Conservation (phyloP, 1,140 invertebrate species). For the Aphelinus atriplicis region DNA sequence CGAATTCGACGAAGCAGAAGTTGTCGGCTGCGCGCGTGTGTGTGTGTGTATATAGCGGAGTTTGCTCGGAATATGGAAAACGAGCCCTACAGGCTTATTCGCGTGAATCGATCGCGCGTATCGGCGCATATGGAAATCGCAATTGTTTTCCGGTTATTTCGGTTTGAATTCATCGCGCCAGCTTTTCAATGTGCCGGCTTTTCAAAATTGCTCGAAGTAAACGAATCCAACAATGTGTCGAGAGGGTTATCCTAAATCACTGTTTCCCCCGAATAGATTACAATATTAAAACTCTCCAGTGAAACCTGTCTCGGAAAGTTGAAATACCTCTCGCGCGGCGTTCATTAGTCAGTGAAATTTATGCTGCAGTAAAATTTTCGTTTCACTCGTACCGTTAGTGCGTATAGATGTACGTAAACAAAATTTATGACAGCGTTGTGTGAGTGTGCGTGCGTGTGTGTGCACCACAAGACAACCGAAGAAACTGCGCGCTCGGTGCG, state of each 20-base stretch:
- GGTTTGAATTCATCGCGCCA: too few species aligned
- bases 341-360: slow-evolving; percentile 6
- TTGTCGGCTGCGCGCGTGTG: neutral
- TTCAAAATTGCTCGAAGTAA: too few species aligned
- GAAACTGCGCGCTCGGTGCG: neutral
- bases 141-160: too few species aligned
- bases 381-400: slow-evolving; percentile 1
- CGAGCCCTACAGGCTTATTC: too few species aligned
- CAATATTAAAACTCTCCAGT: neutral
- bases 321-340: neutral
- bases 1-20: neutral
- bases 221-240: too few species aligned
- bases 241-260: too few species aligned
- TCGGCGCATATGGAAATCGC: too few species aligned
- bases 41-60: neutral
- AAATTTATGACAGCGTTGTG: neutral
- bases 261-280: too few species aligned
- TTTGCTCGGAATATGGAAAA: too few species aligned
- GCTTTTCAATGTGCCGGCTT: too few species aligned
- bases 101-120: too few species aligned
- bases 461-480: neutral
- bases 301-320: neutral
- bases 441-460: too few species aligned
- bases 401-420: neutral
- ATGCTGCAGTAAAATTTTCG: slow-evolving; percentile 10